Conservation (phyloP, 37 sponge, comb jelly and placozoan species). For the Ephydatia muelleri region DNA sequence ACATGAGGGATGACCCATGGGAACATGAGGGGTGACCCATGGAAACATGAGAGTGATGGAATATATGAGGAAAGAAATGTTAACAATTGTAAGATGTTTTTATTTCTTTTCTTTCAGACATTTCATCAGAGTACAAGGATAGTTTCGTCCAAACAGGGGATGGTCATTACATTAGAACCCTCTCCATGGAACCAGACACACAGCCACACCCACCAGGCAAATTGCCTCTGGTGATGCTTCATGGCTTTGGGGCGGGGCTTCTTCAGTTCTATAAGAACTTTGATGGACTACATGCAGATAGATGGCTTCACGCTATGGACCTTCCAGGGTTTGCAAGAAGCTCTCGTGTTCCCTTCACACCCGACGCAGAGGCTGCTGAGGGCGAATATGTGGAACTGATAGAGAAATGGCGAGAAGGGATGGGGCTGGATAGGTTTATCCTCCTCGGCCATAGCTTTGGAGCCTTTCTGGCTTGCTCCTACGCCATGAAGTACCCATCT, state of each 20-base stretch:
- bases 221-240: slow-evolving; percentile 87
- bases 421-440: slow-evolving; percentile 77
- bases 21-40: too few relatives aligned
- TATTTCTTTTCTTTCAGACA: slow-evolving; percentile 22
- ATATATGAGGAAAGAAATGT: too few relatives aligned
- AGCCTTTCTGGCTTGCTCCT: slow-evolving; percentile 77
- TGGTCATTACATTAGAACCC: slow-evolving; percentile 19
- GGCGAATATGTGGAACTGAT: slow-evolving; percentile 63
- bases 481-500: slow-evolving; percentile 78
- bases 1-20: too few relatives aligned
- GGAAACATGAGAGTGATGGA: too few relatives aligned
- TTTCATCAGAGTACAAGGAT: slow-evolving; percentile 25
- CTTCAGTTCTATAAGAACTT: slow-evolving; percentile 80
- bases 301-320: slow-evolving; percentile 80
- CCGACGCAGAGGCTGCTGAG: slow-evolving; percentile 64
- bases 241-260: slow-evolving; percentile 91
- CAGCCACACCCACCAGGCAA: neutral
- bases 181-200: slow-evolving; percentile 34
- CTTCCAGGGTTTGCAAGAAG: slow-evolving; percentile 93
- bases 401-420: slow-evolving; percentile 79
- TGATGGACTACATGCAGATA: slow-evolving; percentile 53
- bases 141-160: slow-evolving; percentile 25
- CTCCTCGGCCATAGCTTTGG: slow-evolving; percentile 97
- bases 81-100: neutral
- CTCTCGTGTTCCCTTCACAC: slow-evolving; percentile 67